Base-by-base conservation (phyloP, 2,113 vertebrate genomes). In the Uropsilus gracilis region DNA sequence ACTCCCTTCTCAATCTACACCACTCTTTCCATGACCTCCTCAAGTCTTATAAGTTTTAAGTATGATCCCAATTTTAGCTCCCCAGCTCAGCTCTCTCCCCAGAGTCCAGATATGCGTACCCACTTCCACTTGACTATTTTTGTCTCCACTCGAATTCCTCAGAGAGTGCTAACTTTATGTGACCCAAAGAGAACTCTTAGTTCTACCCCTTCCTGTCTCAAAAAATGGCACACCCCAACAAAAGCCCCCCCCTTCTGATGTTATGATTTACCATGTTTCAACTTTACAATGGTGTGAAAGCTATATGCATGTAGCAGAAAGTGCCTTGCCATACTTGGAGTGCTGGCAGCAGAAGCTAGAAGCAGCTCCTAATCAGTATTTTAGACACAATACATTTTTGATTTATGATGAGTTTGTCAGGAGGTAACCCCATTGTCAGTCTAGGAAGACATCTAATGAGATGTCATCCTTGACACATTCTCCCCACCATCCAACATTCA, bases 41-140 rank as follows among this genome's bases (percentile, higher is more conserved):
- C 26, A 57, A 63, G 5, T 64, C 12, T 61, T 30, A 13, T 26
- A 10, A 10, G 14, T 84, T 95, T 91, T 73, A 57, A 87, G n/a
- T 90, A 46, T 11, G 82, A 39, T 73, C 82, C 53, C 37, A 39
- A 59, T 68, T 95, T 88, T 88, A 53, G 75, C 55, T 85, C 61
- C 91, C 37, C 12, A 78, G 16, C 24, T 88, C 42, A 73, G 34
- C 63, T 12, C 13, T 81, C 66, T 85, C 44, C 30, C 81, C 30
- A 80, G 39, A 63, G 30, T 37, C 18, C 37, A 83, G 13, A 80
- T 32, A 69, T 89, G n/a, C 44, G 55, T 72, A 72, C n/a, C 69
- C 42, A 76, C 32, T 18, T 37, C 69, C 42, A 76, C 32, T 18
- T 78, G 37, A 46, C 24, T 83, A 20, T 50, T 76, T 87, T 46